Conservation (phyloP, 2,888 invertebrate species). For the Orthosia incerta region DNA sequence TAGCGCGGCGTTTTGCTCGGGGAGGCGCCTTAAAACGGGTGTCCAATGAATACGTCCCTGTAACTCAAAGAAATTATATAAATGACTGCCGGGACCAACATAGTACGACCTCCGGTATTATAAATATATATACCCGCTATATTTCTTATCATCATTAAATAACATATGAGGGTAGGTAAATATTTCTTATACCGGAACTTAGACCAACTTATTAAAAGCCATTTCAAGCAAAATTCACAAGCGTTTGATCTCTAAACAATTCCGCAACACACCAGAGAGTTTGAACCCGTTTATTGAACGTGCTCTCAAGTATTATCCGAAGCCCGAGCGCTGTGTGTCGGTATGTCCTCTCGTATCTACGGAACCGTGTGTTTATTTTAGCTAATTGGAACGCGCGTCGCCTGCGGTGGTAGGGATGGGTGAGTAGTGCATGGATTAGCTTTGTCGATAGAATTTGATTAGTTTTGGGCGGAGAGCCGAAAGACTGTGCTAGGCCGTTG, state of each 20-base stretch:
- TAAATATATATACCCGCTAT: too few relatives aligned
- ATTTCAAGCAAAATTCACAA: not conserved
- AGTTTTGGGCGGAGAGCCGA: too few relatives aligned
- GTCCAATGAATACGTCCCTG: too few relatives aligned
- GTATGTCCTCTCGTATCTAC: conserved; percentile 49
- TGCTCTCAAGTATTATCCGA: conserved; percentile 41
- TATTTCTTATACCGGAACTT: too few relatives aligned
- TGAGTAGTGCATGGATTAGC: conserved; percentile 42
- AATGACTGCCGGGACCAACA: too few relatives aligned
- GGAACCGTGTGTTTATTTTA: conserved; percentile 71
- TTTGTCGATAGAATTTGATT: conserved; percentile 36
- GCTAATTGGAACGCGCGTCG: conserved; percentile 81
- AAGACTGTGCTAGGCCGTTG: too few relatives aligned
- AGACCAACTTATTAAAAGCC: not conserved
- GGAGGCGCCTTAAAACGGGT: too few relatives aligned
- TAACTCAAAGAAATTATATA: too few relatives aligned
- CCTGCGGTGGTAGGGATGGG: conserved; percentile 73
- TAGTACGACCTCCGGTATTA: too few relatives aligned
- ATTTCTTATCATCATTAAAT: too few relatives aligned
- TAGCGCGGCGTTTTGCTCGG: too few relatives aligned
- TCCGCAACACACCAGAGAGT: conserved; percentile 1
- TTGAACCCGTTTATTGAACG: conserved; percentile 15
- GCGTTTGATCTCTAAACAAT: not conserved
- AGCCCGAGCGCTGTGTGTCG: conserved; percentile 21
- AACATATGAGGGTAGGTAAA: too few relatives aligned